Evolutionary conservation across 2,888 invertebrate genomes (phyloP).

Genomic region (Herminia tarsipennalis): DNA sequence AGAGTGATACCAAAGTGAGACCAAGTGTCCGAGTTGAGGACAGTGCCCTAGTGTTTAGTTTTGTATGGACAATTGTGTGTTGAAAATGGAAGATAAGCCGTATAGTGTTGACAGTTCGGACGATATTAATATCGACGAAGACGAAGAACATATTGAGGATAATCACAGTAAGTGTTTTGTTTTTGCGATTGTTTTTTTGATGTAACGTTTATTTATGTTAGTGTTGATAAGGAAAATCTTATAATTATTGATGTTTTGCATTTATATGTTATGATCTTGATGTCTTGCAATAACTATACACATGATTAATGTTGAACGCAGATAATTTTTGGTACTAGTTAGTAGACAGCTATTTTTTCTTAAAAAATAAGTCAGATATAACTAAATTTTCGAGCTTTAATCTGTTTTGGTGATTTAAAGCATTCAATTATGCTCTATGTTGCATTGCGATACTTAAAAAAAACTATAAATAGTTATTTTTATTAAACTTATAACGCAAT

Average conservation of each 20-base stretch:
- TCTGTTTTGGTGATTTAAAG: too few relatives aligned
- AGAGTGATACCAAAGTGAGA: conserved; percentile 69
- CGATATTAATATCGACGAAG: conserved; percentile 81
- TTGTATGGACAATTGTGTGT: conserved; percentile 66
- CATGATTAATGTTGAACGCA: too few relatives aligned
- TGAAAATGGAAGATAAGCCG: conserved; percentile 82
- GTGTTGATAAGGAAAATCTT: not conserved
- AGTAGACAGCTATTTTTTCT: too few relatives aligned
- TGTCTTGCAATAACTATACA: too few relatives aligned
- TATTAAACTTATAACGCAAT: not conserved
- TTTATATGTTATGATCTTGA: too few relatives aligned
- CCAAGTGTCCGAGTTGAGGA: conserved; percentile 50
- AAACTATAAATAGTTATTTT: too few relatives aligned
- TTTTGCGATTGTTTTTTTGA: conserved; percentile 14
- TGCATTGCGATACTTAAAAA: too few relatives aligned
- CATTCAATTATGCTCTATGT: too few relatives aligned
- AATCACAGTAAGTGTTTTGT: conserved; percentile 70
- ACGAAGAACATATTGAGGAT: conserved; percentile 75
- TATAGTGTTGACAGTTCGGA: conserved; percentile 83
- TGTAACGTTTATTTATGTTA: not conserved
- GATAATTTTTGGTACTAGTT: too few relatives aligned
- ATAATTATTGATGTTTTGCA: not conserved
- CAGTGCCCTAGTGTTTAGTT: conserved; percentile 73
- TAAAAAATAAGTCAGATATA: too few relatives aligned
- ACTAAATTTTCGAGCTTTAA: too few relatives aligned